Conservation (phyloP, 1,140 invertebrate species). For the Drosophila repletoides region DNA sequence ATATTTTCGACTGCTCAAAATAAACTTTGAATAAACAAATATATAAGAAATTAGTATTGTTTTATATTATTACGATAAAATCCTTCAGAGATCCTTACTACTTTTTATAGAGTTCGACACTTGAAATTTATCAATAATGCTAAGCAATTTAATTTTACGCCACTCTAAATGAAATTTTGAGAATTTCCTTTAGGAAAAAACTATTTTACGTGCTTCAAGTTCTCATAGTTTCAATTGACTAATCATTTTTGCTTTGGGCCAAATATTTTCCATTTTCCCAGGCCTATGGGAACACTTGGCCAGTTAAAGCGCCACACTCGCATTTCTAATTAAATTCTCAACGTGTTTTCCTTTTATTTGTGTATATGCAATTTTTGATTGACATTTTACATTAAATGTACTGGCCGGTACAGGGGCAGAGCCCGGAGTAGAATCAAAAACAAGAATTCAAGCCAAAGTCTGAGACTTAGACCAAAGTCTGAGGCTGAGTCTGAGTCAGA, state of each 20-base stretch:
- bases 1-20: too few relatives aligned
- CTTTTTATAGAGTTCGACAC: too few relatives aligned
- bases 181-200: too few relatives aligned
- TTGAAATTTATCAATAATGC: too few relatives aligned
- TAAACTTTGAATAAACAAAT: too few relatives aligned
- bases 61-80: too few relatives aligned
- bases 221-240: constrained; percentile 61
- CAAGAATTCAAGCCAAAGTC: background rate
- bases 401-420: constrained; percentile 1
- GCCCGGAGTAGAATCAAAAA: background rate
- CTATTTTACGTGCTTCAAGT: too few relatives aligned
- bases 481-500: constrained; percentile 1
- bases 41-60: too few relatives aligned
- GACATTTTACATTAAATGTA: constrained; percentile 79
- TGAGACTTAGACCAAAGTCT: background rate
- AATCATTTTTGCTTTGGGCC: constrained; percentile 19
- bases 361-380: constrained; percentile 71
- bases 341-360: constrained; percentile 56
- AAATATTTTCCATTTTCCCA: constrained; percentile 63
- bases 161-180: too few relatives aligned
- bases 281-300: background rate
- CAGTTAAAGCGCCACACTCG: constrained; percentile 16
- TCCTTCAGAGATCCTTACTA: too few relatives aligned
- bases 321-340: constrained; percentile 79
- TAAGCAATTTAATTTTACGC: too few relatives aligned